Conservation (phyloP, 2,888 invertebrate genomes). For the Thecocarcelia acutangulata region DNA sequence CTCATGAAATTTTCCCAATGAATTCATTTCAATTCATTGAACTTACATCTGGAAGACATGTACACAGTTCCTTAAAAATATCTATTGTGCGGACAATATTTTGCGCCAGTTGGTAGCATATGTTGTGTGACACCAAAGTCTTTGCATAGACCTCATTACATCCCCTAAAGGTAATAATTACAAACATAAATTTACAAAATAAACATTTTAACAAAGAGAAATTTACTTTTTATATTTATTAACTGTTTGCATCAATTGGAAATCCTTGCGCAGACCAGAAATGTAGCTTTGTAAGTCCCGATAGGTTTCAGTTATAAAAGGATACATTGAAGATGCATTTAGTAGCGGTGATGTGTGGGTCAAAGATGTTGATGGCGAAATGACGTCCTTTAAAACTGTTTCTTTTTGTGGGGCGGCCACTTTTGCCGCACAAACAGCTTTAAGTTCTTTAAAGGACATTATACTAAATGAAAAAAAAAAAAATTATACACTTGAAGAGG, state of each 20-base stretch:
- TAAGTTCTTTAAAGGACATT: conserved; percentile 41
- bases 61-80: conserved; percentile 51
- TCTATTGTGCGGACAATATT: conserved; percentile 57
- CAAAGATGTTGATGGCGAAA: neutral
- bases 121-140: conserved; percentile 41
- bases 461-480: conserved; percentile 15
- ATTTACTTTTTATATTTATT: conserved; percentile 63
- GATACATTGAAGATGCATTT: conserved; percentile 4
- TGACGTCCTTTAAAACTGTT: neutral
- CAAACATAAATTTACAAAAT: neutral
- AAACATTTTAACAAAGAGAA: neutral
- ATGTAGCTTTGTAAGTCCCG: conserved; percentile 40
- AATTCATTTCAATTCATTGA: neutral
- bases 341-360: conserved; percentile 2
- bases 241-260: conserved; percentile 42
- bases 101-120: conserved; percentile 40
- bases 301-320: conserved; percentile 56
- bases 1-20: too few species aligned
- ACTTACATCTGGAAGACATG: conserved; percentile 60
- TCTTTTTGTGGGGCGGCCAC: conserved; percentile 57
- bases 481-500: too few species aligned
- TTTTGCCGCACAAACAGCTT: conserved; percentile 10
- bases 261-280: conserved; percentile 26
- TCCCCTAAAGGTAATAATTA: conserved; percentile 28
- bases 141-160: conserved; percentile 45